Conservation (phyloP, 2,113 vertebrate genomes). For the Heteronetta atricapilla region DNA sequence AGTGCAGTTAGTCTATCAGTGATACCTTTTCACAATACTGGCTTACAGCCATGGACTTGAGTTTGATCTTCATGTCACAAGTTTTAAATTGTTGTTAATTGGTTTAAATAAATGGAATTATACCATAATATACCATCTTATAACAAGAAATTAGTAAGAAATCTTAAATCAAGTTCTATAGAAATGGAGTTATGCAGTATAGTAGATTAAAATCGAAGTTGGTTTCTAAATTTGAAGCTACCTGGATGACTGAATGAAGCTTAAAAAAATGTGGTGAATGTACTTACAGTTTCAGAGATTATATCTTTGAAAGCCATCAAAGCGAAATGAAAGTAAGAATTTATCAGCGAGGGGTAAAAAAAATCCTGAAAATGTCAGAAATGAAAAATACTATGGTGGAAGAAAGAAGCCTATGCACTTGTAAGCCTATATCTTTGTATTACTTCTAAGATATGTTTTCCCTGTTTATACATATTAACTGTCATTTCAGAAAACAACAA, state of each 20-base stretch:
- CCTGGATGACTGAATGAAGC: neutral
- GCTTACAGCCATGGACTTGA: neutral
- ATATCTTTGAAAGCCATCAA: neutral
- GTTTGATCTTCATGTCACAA: neutral
- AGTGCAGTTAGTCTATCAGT: neutral
- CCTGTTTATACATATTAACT: neutral
- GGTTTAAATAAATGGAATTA: neutral
- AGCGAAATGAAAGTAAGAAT: neutral
- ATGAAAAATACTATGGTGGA: neutral
- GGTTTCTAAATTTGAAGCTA: neutral
- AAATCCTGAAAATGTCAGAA: neutral
- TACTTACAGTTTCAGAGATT: neutral
- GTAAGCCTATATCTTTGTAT: neutral
- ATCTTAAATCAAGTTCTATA: neutral
- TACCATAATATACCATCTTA: neutral
- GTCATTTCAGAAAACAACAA: neutral
- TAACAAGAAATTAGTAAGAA: neutral
- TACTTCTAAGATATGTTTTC: neutral
- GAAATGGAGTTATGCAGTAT: neutral
- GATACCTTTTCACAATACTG: neutral
- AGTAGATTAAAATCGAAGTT: neutral
- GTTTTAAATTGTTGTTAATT: neutral
- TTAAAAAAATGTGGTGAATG: neutral
- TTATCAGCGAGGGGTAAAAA: neutral
- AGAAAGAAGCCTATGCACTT: rapidly evolving